These are phyloP conservation scores for Drosophila seguyi DNA, from an alignment of 1,140 invertebrate species.

Conservation along the genomic window DNA sequence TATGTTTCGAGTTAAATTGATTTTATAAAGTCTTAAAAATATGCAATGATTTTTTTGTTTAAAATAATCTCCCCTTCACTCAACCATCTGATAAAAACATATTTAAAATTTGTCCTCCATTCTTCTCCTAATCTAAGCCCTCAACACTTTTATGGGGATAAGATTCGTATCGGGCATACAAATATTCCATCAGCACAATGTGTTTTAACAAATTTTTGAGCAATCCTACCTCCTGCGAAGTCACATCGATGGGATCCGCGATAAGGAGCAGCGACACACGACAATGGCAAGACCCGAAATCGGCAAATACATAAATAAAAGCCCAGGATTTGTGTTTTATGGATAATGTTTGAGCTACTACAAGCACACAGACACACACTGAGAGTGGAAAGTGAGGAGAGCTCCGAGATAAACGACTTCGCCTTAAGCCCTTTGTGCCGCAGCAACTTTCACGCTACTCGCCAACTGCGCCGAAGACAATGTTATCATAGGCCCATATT, in stretches of 20 bases:
- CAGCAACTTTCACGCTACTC: constrained; percentile 71
- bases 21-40: neutral
- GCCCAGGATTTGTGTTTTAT: constrained; percentile 32
- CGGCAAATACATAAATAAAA: constrained; percentile 55
- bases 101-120: constrained; percentile 25
- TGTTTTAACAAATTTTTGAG: constrained; percentile 36
- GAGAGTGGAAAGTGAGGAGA: constrained; percentile 35
- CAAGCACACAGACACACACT: constrained; percentile 15
- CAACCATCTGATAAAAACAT: constrained; percentile 9
- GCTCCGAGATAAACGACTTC: constrained; percentile 25
- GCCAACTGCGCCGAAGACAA: constrained; percentile 60
- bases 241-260: constrained; percentile 44
- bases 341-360: constrained; percentile 51
- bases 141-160: constrained; percentile 26
- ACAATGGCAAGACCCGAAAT: constrained; percentile 36
- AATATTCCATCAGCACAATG: constrained; percentile 47
- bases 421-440: constrained; percentile 54
- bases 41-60: neutral
- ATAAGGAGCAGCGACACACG: constrained; percentile 45
- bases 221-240: constrained; percentile 31
- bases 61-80: neutral
- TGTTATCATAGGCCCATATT: constrained; percentile 80
- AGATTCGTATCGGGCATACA: constrained; percentile 29
- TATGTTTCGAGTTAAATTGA: neutral
- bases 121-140: neutral